Percentiles rank a stretch among this genome's conserved stretches.
phyloP scores from a whole-genome alignment of 2,888 invertebrate genomes.

The Mythimna vitellina region DNA sequence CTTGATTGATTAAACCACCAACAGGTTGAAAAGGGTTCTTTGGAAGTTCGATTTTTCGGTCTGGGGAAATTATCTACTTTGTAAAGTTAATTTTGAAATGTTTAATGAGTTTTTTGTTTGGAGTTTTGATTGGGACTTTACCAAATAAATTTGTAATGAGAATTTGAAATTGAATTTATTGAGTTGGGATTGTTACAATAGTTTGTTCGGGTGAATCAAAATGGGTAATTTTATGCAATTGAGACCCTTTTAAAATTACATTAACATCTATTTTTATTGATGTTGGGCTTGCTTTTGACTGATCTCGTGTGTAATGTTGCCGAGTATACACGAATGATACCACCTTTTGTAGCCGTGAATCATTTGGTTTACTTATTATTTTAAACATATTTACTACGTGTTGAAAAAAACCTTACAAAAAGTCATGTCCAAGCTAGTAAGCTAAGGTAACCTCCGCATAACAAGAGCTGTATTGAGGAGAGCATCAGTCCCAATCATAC shows the following conservation, averaged over 20 bases:
- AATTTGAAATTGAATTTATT: slow-evolving; percentile 17
- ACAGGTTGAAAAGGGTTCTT: slow-evolving; percentile 59
- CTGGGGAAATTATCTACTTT: slow-evolving; percentile 29
- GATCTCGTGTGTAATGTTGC: too few relatives aligned
- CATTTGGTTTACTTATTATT: too few relatives aligned
- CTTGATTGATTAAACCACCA: slow-evolving; percentile 70
- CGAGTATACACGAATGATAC: too few relatives aligned
- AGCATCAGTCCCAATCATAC: not conserved
- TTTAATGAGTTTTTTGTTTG: slow-evolving; percentile 39
- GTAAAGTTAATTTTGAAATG: slow-evolving; percentile 40
- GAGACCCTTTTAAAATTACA: too few relatives aligned
- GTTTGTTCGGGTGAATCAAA: not conserved
- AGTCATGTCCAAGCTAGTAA: too few relatives aligned
- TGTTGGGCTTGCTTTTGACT: too few relatives aligned
- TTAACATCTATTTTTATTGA: too few relatives aligned
- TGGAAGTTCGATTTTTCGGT: slow-evolving; percentile 19
- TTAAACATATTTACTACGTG: too few relatives aligned
- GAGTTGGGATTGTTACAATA: not conserved
- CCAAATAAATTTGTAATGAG: slow-evolving; percentile 9
- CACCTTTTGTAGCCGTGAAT: too few relatives aligned
- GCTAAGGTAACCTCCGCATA: too few relatives aligned
- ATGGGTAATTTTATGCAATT: not conserved
- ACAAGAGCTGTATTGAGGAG: too few relatives aligned
- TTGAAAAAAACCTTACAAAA: too few relatives aligned
- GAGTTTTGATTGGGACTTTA: slow-evolving; percentile 18